Evolutionary conservation across 2,113 vertebrate genomes (phyloP).

Genomic region (Ailuropoda melanoleuca): DNA sequence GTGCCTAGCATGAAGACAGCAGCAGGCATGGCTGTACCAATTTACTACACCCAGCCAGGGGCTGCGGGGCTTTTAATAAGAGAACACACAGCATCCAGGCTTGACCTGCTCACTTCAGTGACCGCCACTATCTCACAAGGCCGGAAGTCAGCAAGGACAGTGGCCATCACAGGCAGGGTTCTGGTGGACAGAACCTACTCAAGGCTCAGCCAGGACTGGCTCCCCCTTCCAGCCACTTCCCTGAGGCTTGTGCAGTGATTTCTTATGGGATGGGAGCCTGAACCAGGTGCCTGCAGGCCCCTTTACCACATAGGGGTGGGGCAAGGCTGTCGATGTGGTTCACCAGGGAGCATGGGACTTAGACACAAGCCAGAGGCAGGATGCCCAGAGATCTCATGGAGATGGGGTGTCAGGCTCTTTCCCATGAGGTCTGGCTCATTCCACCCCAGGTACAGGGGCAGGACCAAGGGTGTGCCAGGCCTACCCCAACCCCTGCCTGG

Average conservation of each 20-base stretch:
- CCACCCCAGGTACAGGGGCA: not conserved
- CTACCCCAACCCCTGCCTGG: not conserved
- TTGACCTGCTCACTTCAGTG: not conserved
- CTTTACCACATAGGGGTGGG: not conserved
- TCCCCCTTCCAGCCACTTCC: not conserved
- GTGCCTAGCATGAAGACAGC: not conserved
- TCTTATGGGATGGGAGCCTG: too few species aligned
- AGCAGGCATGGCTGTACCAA: too few species aligned
- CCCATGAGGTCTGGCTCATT: not conserved
- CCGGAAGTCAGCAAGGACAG: not conserved
- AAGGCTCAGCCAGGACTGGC: not conserved
- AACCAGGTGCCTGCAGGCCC: not conserved
- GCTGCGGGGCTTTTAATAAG: not conserved
- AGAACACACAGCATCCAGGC: not conserved
- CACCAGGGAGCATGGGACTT: not conserved
- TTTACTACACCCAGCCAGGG: not conserved
- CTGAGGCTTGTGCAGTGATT: not conserved
- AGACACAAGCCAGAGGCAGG: not conserved
- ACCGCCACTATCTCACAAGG: accelerated
- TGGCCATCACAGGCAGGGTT: not conserved
- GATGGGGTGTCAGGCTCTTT: not conserved
- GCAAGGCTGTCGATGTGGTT: not conserved
- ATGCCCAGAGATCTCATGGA: not conserved
- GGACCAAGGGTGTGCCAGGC: not conserved
- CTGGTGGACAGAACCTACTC: not conserved